Percentiles rank a stretch among this genome's conserved stretches.
Evolutionary conservation across 2,888 invertebrate species (phyloP).

Genomic region (Ypsolopha sequella): DNA sequence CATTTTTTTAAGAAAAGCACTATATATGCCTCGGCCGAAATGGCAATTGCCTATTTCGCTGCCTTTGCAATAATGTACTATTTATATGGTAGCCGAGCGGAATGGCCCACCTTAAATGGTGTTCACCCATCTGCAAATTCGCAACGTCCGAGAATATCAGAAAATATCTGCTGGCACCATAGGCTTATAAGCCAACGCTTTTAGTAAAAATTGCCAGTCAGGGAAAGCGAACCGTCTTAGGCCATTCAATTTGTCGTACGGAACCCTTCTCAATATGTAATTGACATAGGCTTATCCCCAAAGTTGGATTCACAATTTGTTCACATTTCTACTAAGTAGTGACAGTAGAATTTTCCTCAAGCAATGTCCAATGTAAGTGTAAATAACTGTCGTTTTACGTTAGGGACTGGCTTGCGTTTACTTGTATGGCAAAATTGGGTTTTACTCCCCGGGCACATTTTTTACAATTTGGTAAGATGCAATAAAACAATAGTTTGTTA

Average conservation of each 20-base stretch:
- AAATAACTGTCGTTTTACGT: constrained; percentile 8
- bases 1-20: too few relatives aligned
- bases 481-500: too few relatives aligned
- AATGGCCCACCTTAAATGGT: too few relatives aligned
- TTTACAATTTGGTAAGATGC: neutral
- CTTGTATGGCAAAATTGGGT: neutral
- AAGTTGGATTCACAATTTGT: constrained; percentile 57
- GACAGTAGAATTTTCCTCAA: constrained; percentile 4
- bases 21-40: too few relatives aligned
- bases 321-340: constrained; percentile 26
- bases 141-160: neutral
- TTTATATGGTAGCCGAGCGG: too few relatives aligned
- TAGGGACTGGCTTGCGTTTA: too few relatives aligned
- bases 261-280: constrained; percentile 63
- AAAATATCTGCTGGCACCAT: neutral
- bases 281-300: constrained; percentile 62
- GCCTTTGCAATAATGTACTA: too few relatives aligned
- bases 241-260: constrained; percentile 58
- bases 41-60: neutral
- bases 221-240: constrained; percentile 31
- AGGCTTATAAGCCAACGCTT: constrained; percentile 19
- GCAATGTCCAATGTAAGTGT: neutral
- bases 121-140: too few relatives aligned
- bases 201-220: constrained; percentile 57
- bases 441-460: neutral